Base-by-base conservation (phyloP, 2,113 vertebrate genomes). In the Salvelinus sp. region DNA sequence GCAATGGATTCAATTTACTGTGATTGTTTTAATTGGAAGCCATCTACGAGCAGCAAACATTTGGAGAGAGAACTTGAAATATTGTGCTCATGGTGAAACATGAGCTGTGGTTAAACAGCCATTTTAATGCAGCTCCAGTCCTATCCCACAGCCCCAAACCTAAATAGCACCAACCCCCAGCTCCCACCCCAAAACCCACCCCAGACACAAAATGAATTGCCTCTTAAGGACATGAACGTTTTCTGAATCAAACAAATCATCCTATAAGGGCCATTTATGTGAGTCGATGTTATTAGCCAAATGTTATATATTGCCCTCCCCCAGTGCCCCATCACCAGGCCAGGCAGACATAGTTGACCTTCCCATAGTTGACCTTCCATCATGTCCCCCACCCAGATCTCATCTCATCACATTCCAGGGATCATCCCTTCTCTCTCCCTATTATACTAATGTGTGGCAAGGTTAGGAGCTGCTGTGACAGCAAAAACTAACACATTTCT, bases 41-140 rank as follows among this genome's bases (percentile, higher is more conserved):
- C 83, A 87, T 89, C 88, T 89, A 88, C 30, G 80, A 68, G 25
- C 72, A 50, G 79, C 71, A 79, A 83, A 82, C 73, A 82, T 83
- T 77, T 82, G 25, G 69, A 73, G 72, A 1, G 58, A 75, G 50
- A 72, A 74, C 69, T 79, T 54, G 78, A 60, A 18, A 54, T 18
- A 82, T 78, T 70, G 44, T n/a, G 1, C 62, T 62, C 68, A 16
- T 16, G 50, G 50, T 14, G 50, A 54, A 18, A 54, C 16, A 54
- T 54, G 48, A 54, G 4, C 64, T 47, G 60, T 22, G 60, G 60
- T 10, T 63, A 63, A 63, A 25, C 4, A 22, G 33, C 6, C 7
- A 2, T 44, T 44, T 44, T 7, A 38, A 38, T 44, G 38, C 7
- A 44, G 38, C 38, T 12, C 38, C 9, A 44, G 7, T 44, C 38